Evolutionary conservation across 2,888 invertebrate species (phyloP), one percentile per base, ranked within the genome.

Genomic region (Brenthis daphne): DNA sequence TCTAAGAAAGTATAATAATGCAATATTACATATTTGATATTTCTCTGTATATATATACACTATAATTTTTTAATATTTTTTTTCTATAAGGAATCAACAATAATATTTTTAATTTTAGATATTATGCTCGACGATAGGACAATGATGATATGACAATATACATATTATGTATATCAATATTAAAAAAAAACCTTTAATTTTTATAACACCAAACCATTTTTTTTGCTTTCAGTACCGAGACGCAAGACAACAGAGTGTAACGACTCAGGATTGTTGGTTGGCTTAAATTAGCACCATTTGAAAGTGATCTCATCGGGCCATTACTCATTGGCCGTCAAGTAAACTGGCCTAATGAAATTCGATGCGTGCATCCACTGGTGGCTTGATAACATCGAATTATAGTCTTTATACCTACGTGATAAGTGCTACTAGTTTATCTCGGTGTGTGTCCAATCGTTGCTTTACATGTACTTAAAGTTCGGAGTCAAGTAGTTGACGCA

Each of bases 301-400:
- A 82, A 85, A 84, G 83, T 91, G 90, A 90, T 87, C 89, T 90
- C 90, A 90, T 87, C 85, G 80, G 70, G 77, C 78, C 86, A 87
- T 90, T 90, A 90, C 82, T 90, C 89, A 90, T 87, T 85, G 82
- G 81, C 76, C 75, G 83, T 81, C 82, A 77, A 77, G 76, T 78
- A 76, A 77, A 72, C 73, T 72, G 70, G 74, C 75, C 71, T 72
- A 77, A 78, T 71, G 76, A 75, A 77, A 76, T 77, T 75, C 69
- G 77, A 75, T 70, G 73, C 75, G 73, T 68, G 61, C 73, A 65
- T 67, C 66, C 48, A 66, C 65, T 64, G 60, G 53, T 58, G 43
- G 47, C 57, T 54, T 20, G 63, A 20, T 20, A 8, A 63, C 14
- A 24, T 20, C 20, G 16, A 12, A 55, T 50, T 54, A 37, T 68